Base-by-base conservation (phyloP, 2,113 vertebrate species). In the Polypterus bichir region DNA sequence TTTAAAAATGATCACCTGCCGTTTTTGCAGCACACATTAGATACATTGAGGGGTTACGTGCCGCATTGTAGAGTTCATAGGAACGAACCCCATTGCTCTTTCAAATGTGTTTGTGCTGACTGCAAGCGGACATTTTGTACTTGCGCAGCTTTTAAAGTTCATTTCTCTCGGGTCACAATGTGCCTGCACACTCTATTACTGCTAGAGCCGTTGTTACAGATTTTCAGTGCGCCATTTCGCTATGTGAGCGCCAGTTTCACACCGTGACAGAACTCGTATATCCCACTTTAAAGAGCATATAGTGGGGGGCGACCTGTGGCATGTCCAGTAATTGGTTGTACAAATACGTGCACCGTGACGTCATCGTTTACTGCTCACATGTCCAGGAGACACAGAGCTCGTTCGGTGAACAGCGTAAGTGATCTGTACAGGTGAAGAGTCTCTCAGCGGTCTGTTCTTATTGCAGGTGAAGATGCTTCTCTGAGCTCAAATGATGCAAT, bases 361-460 rank as follows among this genome's bases (percentile, higher is more conserved):
- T 71, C 71, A 27, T 72, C 63, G 62, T 72, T 72, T 71, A 74
- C 70, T 68, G 64, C 72, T 68, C 68, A 73, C 53, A 73, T 68
- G 72, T 74, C 55, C 47, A 67, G 70, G 27, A 78, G 76, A 62
- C 74, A 73, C 55, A 70, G 59, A 68, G 61, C 65, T 63, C 71
- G 65, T 54, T 70, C 53, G 6, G 6, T 65, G 3, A 61, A 70
- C 51, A 53, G 44, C 10, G 60, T 61, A 56, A 70, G 61, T 62
- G 61, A 66, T 10, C 57, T 68, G 1, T 69, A 27, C 27, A 27
- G 62, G 11, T 57, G 66, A 64, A 62, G n/a, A 46, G 44, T 53
- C 52, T 53, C 52, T 44, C 62, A 61, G 67, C 45, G 65, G 47
- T 57, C 9, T 51, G 9, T 69, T 56, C 54, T 44, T 44, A 53